Conservation (phyloP, 2,113 vertebrate species). For the Probosciger aterrimus region DNA sequence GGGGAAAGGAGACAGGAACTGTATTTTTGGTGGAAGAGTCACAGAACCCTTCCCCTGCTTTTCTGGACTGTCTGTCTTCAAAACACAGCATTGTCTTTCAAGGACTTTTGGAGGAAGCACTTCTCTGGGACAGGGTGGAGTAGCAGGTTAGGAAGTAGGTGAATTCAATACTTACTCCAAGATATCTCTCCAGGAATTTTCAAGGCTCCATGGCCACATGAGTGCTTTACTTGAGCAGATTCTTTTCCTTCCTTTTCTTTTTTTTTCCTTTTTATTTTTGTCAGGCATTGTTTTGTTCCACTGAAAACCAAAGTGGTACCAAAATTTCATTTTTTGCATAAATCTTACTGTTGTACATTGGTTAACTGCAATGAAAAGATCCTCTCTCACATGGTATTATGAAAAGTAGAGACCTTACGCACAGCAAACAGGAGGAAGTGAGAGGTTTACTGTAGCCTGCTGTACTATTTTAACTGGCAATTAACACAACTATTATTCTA, state of each 20-base stretch:
- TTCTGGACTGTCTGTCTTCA: neutral
- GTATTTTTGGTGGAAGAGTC: neutral
- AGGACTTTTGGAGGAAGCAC: neutral
- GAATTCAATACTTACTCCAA: neutral
- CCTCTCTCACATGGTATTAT: neutral
- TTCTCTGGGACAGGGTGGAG: neutral
- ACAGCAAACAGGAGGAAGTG: neutral
- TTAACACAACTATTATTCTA: neutral
- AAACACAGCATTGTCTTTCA: neutral
- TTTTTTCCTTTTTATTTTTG: neutral
- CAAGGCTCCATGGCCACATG: neutral
- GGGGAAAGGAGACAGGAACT: neutral
- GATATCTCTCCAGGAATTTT: neutral
- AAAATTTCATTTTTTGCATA: neutral
- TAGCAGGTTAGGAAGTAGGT: neutral
- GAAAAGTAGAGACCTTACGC: neutral
- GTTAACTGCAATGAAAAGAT: neutral
- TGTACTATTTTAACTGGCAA: neutral
- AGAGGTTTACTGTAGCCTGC: neutral
- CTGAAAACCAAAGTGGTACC: neutral
- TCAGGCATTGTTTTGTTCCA: neutral
- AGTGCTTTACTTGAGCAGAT: neutral
- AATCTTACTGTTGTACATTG: neutral
- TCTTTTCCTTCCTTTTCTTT: neutral
- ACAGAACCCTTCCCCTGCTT: neutral